Evolutionary conservation across 2,797 vertebrate genomes (phyloP), one percentile per base, ranked within the genome.

Genomic region (Phrynocephalus vlangalii): DNA sequence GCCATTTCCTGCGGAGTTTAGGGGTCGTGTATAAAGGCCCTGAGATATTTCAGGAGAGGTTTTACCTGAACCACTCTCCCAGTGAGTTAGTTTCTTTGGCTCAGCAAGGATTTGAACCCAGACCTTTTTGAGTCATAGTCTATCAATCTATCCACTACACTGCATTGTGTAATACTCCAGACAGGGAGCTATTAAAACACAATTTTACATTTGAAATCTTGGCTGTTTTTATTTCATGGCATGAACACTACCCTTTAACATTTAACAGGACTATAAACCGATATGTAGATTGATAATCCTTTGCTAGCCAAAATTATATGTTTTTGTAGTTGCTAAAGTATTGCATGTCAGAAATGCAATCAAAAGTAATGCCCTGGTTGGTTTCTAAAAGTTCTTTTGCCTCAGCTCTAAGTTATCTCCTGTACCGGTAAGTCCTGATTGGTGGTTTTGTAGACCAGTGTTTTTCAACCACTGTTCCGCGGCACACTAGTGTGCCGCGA

Each of bases 331-430:
- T 77, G 28, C 68, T 83, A n/a, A 77, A 78, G 60, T 67, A 15
- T 68, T 20, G 44, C 84, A 24, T 89, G 87, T 8, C 48, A 75
- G 68, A 6, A 79, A 66, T 85, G 85, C 91, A 91, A 28, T 75
- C 76, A 87, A 18, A 1, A 0, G 89, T 60, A 84, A 20, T 84
- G 63, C 75, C 79, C 70, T 83, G 28, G 79, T 85, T 66, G 72
- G 33, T 88, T 86, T 90, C 0, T 0, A 72, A 33, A 79, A 91
- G 85, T 89, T 86, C 72, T 82, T 91, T 91, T 91, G 56, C 60
- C 84, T 92, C 72, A 89, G 73, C 30, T 83, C 86, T 85, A 92
- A 86, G 79, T 91, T 87, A 87, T 95, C 89, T 94, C 70, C 93
- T 44, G 0, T 44, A 44, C 38, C 5, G 38, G 38, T 44, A 44